These are phyloP conservation scores for Rhizomys pruinosus DNA, from an alignment of 2,113 vertebrate species.

Conservation along the genomic window DNA sequence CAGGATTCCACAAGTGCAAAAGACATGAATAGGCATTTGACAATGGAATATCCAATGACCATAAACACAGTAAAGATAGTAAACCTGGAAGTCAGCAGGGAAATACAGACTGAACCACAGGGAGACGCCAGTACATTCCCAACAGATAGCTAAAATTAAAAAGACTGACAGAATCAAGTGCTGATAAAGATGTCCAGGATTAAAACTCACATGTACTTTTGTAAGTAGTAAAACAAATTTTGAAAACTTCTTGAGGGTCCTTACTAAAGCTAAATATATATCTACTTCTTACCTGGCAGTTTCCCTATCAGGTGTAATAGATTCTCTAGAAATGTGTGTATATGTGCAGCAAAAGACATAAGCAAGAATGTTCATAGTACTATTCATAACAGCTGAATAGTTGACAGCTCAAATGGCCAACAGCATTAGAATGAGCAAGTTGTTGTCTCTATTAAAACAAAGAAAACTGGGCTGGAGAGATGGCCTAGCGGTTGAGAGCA, in stretches of 20 bases:
- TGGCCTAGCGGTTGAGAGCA: too few relatives aligned
- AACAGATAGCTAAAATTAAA: conserved; percentile 1
- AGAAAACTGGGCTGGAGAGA: too few relatives aligned
- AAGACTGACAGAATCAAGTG: background rate
- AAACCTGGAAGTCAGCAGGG: background rate
- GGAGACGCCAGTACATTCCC: background rate
- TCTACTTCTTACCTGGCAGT: background rate
- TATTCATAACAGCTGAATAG: conserved; percentile 2
- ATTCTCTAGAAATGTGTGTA: background rate
- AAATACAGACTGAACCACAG: conserved; percentile 23
- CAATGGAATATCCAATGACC: background rate
- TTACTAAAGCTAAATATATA: background rate
- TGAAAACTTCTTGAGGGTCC: background rate
- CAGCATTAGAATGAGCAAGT: background rate
- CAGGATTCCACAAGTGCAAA: conserved; percentile 37
- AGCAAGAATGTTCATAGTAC: background rate
- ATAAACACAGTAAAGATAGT: conserved; percentile 1
- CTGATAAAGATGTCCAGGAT: background rate
- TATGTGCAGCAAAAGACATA: background rate
- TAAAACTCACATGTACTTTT: background rate
- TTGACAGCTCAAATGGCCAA: background rate
- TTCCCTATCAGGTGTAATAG: background rate
- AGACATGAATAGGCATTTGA: background rate
- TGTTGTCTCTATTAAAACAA: too few relatives aligned
- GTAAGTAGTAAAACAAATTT: conserved; percentile 6